Base-by-base conservation (phyloP, 2,888 invertebrate genomes). In the Apoda limacodes region DNA sequence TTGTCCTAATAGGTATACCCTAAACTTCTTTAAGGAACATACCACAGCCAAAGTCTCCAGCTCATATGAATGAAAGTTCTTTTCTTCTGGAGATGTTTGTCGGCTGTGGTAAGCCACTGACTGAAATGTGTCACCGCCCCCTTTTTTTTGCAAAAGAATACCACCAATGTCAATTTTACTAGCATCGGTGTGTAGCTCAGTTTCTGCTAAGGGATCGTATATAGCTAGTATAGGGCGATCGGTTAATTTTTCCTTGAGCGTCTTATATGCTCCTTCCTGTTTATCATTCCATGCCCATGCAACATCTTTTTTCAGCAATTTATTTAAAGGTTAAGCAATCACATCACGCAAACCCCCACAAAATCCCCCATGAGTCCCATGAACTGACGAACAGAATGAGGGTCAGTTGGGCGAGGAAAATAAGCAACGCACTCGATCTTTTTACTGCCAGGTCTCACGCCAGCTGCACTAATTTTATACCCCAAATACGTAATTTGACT, bases 11-110 rank as follows among this genome's bases (percentile, higher is more conserved):
- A 40, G 17, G 19, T 35, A 41, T 4, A 44, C 38, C 4, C 39
- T n/a, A 15, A 40, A 44, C 6, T 32, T 24, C 3, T 32, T 22
- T 4, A 42, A n/a, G 1, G 39, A 25, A 7, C 33, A 37, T 2
- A 50, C 33, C 1, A 48, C 40, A 0, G 50, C 48, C 1, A 48
- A 20, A 1, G 46, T 44, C 21, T 51, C 46, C 0, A 49, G 28
- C 12, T 48, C 44, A 19, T 35, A 49, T 0, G 44, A 36, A 9
- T 45, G 44, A 12, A 44, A 34, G 7, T 43, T 36, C 10, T 35
- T 28, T 22, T 47, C 49, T 14, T 47, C 47, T 0, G 37, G 24
- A 1, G 43, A 24, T 0, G 46, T 49, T 9, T 45, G 36, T 2
- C 46, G 31, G 9, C 46, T 47, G 20, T 37, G 46, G 14, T 41